Base-by-base conservation (phyloP, 2,113 vertebrate genomes). In the Neolamprologus caudopunctatus region DNA sequence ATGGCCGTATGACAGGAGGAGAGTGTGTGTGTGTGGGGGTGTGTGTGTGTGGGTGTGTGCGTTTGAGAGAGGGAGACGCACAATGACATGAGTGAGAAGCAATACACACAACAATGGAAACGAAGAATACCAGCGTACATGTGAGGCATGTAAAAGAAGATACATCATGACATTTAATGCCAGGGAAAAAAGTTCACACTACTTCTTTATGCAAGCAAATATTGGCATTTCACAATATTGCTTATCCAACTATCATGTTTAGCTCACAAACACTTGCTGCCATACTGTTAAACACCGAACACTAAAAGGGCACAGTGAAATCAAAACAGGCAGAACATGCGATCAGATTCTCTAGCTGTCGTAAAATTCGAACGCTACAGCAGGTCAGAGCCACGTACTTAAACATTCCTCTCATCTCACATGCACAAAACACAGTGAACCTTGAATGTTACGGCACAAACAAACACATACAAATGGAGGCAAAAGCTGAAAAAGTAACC, bases 81-180 rank as follows among this genome's bases (percentile, higher is more conserved):
- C 93, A 84, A 89, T 92, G 93, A 92, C 83, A 95, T 93, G 94
- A 85, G 92, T 91, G 93, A 91, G 88, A 94, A 86, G 93, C 89
- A 95, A 93, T 95, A 91, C 55, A 58, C 55, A 58, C 94, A 92
- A 86, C 88, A 94, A 95, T 96, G 95, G 95, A 89, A 95, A 95
- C 93, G 93, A 93, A 93, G 95, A 95, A 92, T 96, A 96, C 95
- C 94, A 95, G 95, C 93, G 86, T 92, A 95, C 95, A 95, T 92
- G 95, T 95, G 95, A 95, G 93, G 95, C 95, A 94, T 95, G 95
- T 96, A 94, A 96, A 95, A 95, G 94, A 95, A 95, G 95, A 96
- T 94, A 96, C 93, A 95, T 95, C 91, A 35, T 94, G 95, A 95
- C 93, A 93, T 96, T 95, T 96, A 96, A 95, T 95, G 95, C 94